These are phyloP conservation scores for Rhopilema esculentum DNA, from an alignment of 30 jellyfish, hydroid and myxozoan species.

Conservation along the genomic window DNA sequence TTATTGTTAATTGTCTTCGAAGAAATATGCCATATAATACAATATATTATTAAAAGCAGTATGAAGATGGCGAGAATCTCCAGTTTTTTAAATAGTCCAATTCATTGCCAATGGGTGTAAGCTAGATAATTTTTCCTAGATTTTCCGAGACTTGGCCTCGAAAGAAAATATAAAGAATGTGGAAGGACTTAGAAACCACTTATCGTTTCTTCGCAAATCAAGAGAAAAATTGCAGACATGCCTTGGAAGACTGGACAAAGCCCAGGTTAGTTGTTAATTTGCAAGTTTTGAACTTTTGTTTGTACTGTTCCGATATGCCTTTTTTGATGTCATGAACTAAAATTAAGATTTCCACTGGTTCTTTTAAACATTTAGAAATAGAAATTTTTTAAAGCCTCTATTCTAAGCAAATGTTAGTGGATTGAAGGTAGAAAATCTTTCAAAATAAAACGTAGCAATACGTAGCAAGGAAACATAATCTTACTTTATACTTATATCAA, in stretches of 20 bases:
- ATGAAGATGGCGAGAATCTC: not conserved
- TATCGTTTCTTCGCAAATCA: slow-evolving; percentile 49
- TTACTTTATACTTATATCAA: no score
- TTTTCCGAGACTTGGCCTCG: slow-evolving; percentile 63
- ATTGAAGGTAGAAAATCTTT: no score
- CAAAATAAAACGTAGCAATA: no score
- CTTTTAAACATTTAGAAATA: no score
- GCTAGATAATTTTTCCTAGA: not conserved
- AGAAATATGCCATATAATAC: no score
- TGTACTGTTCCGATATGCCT: not conserved
- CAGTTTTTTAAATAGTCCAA: not conserved
- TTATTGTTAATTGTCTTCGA: no score
- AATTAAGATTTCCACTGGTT: no score
- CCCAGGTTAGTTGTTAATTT: slow-evolving; percentile 25
- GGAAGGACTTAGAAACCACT: slow-evolving; percentile 64
- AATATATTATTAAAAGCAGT: no score
- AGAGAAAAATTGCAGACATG: slow-evolving; percentile 56
- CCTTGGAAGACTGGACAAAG: slow-evolving; percentile 31
- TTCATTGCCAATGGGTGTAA: no score
- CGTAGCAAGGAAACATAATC: no score
- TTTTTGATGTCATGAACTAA: not conserved
- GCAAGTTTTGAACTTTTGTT: not conserved
- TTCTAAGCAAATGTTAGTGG: no score
- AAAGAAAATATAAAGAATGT: slow-evolving; percentile 34
- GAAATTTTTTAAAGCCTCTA: no score